These are phyloP conservation scores for Eutolmus rufibarbis DNA, from an alignment of 2,888 invertebrate genomes.

Conservation along the genomic window DNA sequence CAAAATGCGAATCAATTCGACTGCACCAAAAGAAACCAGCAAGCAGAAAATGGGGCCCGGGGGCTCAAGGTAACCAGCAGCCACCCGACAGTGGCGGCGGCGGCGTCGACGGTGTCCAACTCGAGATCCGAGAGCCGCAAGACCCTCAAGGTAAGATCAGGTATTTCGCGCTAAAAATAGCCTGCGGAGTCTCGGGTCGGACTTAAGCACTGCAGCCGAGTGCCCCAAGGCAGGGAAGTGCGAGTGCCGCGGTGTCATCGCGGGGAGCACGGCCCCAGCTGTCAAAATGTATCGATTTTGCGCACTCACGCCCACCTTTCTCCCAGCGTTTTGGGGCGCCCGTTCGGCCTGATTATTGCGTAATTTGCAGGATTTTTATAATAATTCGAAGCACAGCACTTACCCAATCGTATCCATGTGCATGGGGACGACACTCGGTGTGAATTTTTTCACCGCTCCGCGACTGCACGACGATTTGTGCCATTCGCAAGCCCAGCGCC, in stretches of 20 bases:
- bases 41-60: not conserved
- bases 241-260: not conserved
- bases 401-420: conserved; percentile 85
- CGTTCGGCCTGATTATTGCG: not conserved
- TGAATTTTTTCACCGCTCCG: conserved; percentile 86
- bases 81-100: not conserved
- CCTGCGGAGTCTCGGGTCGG: not conserved
- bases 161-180: conserved; percentile 15
- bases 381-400: not conserved
- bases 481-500: conserved; percentile 84
- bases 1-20: conserved; percentile 8
- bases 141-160: not conserved
- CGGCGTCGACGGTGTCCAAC: not conserved
- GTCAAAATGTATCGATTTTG: conserved; percentile 38
- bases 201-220: not conserved
- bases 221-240: not conserved
- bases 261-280: not conserved
- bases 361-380: not conserved
- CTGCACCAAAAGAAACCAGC: not conserved
- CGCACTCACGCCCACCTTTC: conserved; percentile 35
- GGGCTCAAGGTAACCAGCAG: not conserved
- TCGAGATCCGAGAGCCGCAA: not conserved
- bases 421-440: conserved; percentile 79
- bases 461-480: conserved; percentile 92
- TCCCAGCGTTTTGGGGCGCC: not conserved